These are phyloP conservation scores for Pogona vitticeps DNA, from an alignment of 2,113 vertebrate genomes.

Conservation along the genomic window DNA sequence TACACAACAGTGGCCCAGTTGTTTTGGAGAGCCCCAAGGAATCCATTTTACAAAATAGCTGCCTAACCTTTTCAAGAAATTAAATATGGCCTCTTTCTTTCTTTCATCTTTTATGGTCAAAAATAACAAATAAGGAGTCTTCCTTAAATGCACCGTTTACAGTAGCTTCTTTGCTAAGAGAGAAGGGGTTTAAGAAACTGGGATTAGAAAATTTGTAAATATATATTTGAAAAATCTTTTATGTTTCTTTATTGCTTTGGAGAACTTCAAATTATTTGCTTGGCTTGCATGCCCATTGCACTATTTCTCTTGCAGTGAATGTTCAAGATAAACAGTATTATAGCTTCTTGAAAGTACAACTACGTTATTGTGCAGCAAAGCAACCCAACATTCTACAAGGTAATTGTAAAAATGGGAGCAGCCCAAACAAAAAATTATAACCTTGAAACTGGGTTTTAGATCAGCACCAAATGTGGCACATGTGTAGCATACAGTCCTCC, in stretches of 20 bases:
- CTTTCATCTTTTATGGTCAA: slow-evolving; percentile 38
- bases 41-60: slow-evolving; percentile 71
- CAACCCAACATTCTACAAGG: background rate
- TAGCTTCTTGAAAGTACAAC: background rate
- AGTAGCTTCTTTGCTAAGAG: slow-evolving; percentile 49
- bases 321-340: background rate
- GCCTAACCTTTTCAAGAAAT: slow-evolving; percentile 75
- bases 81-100: slow-evolving; percentile 63
- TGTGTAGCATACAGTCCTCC: too few relatives aligned
- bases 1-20: slow-evolving; percentile 60
- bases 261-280: background rate
- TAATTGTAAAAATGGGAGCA: background rate
- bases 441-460: too few relatives aligned
- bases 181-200: slow-evolving; percentile 12
- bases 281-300: too few relatives aligned
- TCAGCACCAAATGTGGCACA: too few relatives aligned
- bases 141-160: slow-evolving; percentile 62
- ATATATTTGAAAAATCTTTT: background rate
- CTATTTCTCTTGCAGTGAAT: background rate
- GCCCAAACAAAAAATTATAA: too few relatives aligned
- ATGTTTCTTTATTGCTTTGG: background rate
- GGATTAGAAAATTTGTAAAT: slow-evolving; percentile 9
- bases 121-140: slow-evolving; percentile 41
- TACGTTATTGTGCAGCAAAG: background rate
- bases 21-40: slow-evolving; percentile 70